Evolutionary conservation across 2,797 vertebrate species (phyloP).

Genomic region (Phylloscopus collybita): DNA sequence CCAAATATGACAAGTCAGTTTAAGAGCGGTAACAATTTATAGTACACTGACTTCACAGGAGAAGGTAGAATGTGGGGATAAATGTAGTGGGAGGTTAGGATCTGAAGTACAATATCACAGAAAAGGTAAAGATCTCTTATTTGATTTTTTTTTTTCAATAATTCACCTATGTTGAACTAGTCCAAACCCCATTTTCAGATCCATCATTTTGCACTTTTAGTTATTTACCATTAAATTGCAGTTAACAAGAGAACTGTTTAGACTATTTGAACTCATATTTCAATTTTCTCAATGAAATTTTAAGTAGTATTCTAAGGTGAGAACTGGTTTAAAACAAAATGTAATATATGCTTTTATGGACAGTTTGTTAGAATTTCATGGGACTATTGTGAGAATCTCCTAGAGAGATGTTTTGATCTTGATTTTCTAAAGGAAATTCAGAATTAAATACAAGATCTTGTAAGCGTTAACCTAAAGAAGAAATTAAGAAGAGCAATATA

Average conservation of each 20-base stretch:
- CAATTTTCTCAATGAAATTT: background rate
- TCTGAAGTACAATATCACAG: background rate
- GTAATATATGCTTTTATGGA: background rate
- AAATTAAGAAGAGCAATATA: background rate
- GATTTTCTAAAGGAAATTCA: background rate
- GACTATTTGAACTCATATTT: background rate
- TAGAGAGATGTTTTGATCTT: background rate
- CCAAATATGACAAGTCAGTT: slow-evolving; percentile 87
- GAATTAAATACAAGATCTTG: background rate
- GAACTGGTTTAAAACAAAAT: background rate
- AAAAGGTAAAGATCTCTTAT: background rate
- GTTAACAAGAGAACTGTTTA: background rate
- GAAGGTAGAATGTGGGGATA: background rate
- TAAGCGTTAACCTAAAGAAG: background rate
- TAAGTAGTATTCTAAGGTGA: background rate
- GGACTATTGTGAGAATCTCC: background rate
- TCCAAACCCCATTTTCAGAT: background rate
- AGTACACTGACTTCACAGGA: slow-evolving; percentile 2
- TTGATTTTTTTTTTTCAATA: background rate
- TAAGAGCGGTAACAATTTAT: slow-evolving; percentile 78
- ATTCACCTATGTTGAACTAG: background rate
- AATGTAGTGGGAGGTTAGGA: background rate
- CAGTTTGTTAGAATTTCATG: background rate
- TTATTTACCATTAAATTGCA: background rate
- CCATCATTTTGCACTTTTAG: background rate